Evolutionary conservation across 2,888 invertebrate species (phyloP).

Genomic region (Synergus itoensis): DNA sequence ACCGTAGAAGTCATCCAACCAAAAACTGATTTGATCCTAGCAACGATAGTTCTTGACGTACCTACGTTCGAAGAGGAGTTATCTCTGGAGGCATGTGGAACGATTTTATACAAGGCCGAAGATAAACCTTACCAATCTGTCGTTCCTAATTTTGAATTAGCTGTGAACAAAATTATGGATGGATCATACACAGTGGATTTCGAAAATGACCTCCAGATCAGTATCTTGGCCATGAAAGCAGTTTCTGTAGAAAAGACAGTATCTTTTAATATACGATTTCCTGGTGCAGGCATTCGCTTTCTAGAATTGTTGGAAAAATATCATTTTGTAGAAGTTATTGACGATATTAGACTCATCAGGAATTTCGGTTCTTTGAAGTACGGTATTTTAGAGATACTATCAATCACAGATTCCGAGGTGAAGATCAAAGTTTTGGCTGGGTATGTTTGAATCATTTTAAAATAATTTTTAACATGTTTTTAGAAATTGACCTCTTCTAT

Average conservation of each 20-base stretch:
- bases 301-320: constrained; percentile 59
- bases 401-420: constrained; percentile 52
- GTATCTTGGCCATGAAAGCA: constrained; percentile 64
- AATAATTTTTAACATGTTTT: not conserved
- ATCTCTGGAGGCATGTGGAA: constrained; percentile 60
- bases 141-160: constrained; percentile 59
- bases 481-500: too few relatives aligned
- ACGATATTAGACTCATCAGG: constrained; percentile 61
- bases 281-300: constrained; percentile 50
- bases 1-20: constrained; percentile 58
- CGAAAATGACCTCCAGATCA: constrained; percentile 44
- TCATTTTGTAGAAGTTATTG: constrained; percentile 59
- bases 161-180: constrained; percentile 57
- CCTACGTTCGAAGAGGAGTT: constrained; percentile 63
- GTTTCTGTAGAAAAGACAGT: constrained; percentile 63
- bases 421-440: constrained; percentile 63
- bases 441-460: constrained; percentile 56
- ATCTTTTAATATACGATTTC: constrained; percentile 51
- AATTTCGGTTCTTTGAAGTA: constrained; percentile 61
- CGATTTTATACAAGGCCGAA: constrained; percentile 64
- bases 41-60: constrained; percentile 66
- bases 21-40: constrained; percentile 54
- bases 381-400: constrained; percentile 67
- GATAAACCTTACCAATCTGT: constrained; percentile 65
- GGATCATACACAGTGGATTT: constrained; percentile 58